Base-by-base conservation (phyloP, 2,888 invertebrate species). In the Tenthredo distinguenda region DNA sequence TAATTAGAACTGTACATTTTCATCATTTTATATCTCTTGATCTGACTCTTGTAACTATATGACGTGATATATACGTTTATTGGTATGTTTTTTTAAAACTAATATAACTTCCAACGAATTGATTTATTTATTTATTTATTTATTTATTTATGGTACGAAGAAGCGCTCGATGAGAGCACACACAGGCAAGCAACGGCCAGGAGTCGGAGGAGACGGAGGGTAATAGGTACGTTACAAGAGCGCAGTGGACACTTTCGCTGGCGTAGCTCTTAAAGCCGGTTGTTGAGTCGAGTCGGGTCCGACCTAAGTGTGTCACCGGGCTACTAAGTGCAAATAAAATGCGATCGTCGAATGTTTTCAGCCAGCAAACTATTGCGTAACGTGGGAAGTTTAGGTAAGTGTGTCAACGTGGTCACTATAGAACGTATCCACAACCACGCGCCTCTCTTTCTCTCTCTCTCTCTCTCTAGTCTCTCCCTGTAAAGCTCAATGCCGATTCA, bases 291-390 rank as follows among this genome's bases (percentile, higher is more conserved):
- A 81, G 81, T 81, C 81, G 81, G 81, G 81, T 62, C 87, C 86
- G 87, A 88, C 86, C 86, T 84, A 91, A 91, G 91, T 91, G 88
- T 91, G 91, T 90, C 92, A 92, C 86, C 90, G 86, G 91, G 90
- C 89, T 90, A 86, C 87, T 86, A 87, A 88, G 88, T 87, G 88
- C 89, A 88, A 91, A 90, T 91, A 89, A 90, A 91, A 87, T 87
- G 89, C 88, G 88, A 90, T 88, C 90, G 86, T 85, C 85, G 81
- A 85, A 85, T 85, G 85, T 85, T 85, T 85, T 85, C 79, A 85
- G 83, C 83, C 83, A 85, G 85, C 68, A 85, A 55, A n/a, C 43
- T 43, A 82, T 85, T 85, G 86, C 85, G 68, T 84, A 87, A 84
- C 86, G 84, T 84, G 83, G 83, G 83, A 83, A 83, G 83, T 83